Percentiles rank a stretch among this genome's conserved stretches.
Conservation (phyloP, 2,797 vertebrate genomes). For the Tinamus major region DNA sequence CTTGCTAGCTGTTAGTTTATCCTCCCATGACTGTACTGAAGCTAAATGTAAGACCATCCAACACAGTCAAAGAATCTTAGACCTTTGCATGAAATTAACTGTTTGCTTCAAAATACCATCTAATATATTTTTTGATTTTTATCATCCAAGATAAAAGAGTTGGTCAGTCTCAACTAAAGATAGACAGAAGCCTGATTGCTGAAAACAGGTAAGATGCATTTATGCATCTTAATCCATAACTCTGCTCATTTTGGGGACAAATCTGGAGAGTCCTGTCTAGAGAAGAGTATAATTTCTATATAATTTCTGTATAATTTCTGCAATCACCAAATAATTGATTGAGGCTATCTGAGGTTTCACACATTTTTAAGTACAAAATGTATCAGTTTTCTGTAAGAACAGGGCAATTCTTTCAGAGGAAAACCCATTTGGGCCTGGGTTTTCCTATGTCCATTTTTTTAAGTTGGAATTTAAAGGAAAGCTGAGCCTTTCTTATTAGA, state of each 20-base stretch:
- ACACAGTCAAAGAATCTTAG: not conserved
- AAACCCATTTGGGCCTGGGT: not conserved
- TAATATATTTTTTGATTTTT: not conserved
- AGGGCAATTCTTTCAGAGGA: not conserved
- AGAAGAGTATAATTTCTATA: not conserved
- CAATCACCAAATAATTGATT: not conserved
- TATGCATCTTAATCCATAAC: not conserved
- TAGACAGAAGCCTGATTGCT: not conserved
- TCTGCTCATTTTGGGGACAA: not conserved
- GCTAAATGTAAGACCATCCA: not conserved
- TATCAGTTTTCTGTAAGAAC: not conserved
- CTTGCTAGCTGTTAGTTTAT: not conserved
- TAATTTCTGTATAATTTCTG: not conserved
- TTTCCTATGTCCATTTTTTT: not conserved
- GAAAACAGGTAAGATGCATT: not conserved
- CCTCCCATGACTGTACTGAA: not conserved
- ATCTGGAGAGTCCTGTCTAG: not conserved
- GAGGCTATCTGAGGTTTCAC: not conserved
- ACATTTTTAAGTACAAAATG: not conserved
- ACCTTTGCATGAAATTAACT: not conserved
- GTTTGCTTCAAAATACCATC: not conserved
- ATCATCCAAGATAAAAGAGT: not conserved
- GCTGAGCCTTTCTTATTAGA: not conserved
- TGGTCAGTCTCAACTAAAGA: not conserved
- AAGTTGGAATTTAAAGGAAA: not conserved